Base-by-base conservation (phyloP, 2,113 vertebrate genomes). In the Chloroceryle aenea region DNA sequence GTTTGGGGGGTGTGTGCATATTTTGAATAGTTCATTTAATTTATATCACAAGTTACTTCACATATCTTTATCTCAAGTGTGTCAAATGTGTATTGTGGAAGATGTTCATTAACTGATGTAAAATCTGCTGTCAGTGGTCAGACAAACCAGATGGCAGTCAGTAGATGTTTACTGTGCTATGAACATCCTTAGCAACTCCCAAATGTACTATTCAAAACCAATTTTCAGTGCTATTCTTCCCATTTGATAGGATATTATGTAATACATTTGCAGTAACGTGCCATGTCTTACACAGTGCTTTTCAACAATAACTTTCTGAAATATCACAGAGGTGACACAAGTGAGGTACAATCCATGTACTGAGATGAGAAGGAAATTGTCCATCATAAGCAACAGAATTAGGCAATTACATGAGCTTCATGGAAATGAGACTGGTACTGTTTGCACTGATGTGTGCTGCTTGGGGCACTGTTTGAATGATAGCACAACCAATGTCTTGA, bases 241-340 rank as follows among this genome's bases (percentile, higher is more conserved):
- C 38, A 25, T 71, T 71, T 63, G 50, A 5, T 59, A 19, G 47
- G 36, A 10, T 52, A 19, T 79, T 26, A 4, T 25, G 6, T 48
- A 9, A n/a, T 55, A 0, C 10, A 50, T 75, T 75, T 85, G 66
- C 43, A 50, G 47, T 52, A 72, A 61, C 18, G 9, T 0, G 0
- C 36, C 8, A 3, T n/a, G 32, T 45, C 48, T 79, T 85, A 14
- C 47, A 5, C 15, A 32, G 27, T 42, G 26, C 12, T 82, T 79
- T 55, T 79, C 27, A 29, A 38, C 13, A 1, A 11, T n/a, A 40
- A 64, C 42, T 72, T 85, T 87, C 59, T 62, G 75, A 45, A 19
- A 0, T 2, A 5, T 74, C 3, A 0, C 34, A 79, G n/a, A 36
- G 62, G 62, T 87, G 48, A 7, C 7, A 3, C 71, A 42, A 53